Percentiles rank a stretch among this genome's conserved stretches.
These are phyloP conservation scores for Hypotaenidia philippensis DNA, from an alignment of 2,797 vertebrate genomes.

Conservation along the genomic window DNA sequence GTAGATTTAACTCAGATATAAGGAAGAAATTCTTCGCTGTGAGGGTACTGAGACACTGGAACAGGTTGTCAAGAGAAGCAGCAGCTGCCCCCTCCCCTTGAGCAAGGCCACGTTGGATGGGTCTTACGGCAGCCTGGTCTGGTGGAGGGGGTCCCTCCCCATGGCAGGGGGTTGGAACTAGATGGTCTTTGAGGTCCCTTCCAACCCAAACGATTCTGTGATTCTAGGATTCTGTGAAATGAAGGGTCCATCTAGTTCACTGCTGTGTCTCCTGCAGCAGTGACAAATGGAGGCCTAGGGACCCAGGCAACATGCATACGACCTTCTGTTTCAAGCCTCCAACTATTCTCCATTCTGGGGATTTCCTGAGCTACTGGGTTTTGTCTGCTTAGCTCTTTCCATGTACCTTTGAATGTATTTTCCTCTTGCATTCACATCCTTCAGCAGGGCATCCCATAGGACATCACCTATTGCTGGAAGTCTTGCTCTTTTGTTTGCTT, in stretches of 20 bases:
- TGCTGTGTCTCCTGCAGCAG: background rate
- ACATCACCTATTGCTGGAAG: background rate
- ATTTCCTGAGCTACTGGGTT: background rate
- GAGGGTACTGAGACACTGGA: no score
- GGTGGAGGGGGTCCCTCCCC: no score
- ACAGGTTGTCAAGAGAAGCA: no score
- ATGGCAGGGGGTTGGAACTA: no score
- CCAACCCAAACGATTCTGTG: no score
- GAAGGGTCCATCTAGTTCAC: background rate
- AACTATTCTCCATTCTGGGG: background rate
- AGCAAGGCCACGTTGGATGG: no score
- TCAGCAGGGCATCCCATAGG: background rate
- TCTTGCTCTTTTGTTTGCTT: background rate
- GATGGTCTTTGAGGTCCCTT: no score
- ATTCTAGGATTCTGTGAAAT: background rate
- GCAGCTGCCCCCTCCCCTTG: no score
- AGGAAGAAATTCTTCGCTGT: no score
- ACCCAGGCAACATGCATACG: background rate
- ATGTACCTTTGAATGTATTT: background rate
- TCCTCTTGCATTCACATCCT: background rate
- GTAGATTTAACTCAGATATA: no score
- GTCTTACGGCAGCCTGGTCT: no score
- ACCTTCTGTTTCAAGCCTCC: background rate
- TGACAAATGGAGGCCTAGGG: background rate
- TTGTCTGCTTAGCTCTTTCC: constrained; percentile 5